phyloP scores from a whole-genome alignment of 2,113 vertebrate species.

The Murina feae region DNA sequence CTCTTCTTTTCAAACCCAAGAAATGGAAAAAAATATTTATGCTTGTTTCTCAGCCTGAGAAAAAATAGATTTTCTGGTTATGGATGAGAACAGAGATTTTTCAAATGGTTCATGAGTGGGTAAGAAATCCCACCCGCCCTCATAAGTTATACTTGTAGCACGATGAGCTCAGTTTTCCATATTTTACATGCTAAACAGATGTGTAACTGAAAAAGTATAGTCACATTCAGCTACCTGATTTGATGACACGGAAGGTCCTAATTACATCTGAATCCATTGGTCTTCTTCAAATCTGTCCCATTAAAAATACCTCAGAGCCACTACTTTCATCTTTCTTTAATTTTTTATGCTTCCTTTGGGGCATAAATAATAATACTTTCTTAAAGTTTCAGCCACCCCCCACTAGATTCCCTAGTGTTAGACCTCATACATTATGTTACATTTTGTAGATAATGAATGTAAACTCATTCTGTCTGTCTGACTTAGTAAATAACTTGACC shows the following conservation, averaged over 20 bases:
- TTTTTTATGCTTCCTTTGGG: background rate
- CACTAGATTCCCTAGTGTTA: background rate
- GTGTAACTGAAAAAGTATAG: background rate
- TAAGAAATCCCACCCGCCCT: background rate
- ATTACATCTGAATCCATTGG: background rate
- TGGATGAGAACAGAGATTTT: slow-evolving; percentile 9
- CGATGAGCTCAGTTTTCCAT: background rate
- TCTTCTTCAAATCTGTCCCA: slow-evolving; percentile 15
- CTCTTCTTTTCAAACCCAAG: slow-evolving; percentile 21
- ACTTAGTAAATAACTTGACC: slow-evolving; percentile 29
- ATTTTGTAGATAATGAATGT: background rate
- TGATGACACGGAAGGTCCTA: background rate
- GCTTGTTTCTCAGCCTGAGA: background rate
- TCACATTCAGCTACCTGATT: background rate
- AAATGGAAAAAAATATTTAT: background rate
- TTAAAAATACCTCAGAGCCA: background rate
- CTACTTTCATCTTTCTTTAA: background rate
- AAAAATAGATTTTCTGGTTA: background rate
- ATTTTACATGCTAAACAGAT: background rate
- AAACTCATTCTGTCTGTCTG: background rate
- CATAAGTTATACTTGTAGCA: background rate
- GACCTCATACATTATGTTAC: background rate
- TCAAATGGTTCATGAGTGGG: background rate
- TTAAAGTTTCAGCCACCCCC: background rate
- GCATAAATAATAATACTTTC: background rate